Evolutionary conservation across 1,140 invertebrate genomes (phyloP), one percentile per base, ranked within the genome.

Genomic region (Nebria ingens): DNA sequence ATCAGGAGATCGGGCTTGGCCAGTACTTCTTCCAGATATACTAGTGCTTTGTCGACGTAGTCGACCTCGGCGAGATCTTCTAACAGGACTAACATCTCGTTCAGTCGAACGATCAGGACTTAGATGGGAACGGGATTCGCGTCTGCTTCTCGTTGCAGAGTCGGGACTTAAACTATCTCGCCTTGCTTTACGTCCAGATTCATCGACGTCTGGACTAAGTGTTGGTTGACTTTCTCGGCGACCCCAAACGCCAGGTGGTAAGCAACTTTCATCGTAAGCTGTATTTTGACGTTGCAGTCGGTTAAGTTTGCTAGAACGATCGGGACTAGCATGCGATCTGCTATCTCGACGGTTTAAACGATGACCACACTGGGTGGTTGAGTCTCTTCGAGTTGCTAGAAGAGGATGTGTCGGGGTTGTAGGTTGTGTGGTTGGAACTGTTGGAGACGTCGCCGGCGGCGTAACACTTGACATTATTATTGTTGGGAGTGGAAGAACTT

Each of bases 161-260:
- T 93, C 91, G 0, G 91, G 91, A 51, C 89, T 91, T 2, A 93
- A 69, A 0, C 88, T 91, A 64, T 93, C 90, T 51, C 89, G 76
- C 21, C 89, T 76, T 3, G 86, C 86, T 68, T 82, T 84, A 25
- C 86, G 76, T 42, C 83, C 80, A 2, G 59, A 62, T 71, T 79
- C 76, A 19, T 82, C 81, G 13, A 74, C 71, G 64, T 87, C 84
- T 0, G 89, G 89, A 56, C 86, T 88, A 40, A 93, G 72, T 2
- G 87, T 87, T 38, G 89, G 86, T 53, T 77, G 77, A 17, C 87
- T 87, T 21, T 81, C 85, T 29, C 85, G 74, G 45, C 88, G 77
- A 15, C 80, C 78, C 64, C 67, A 70, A 54, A 71, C 71, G 21
- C 82, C 79, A 17, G 85, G 84, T 21, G 85, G 86, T 54, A 87